Evolutionary conservation across 2,888 invertebrate species (phyloP), one percentile per base, ranked within the genome.

Genomic region (Campoplex capitator): DNA sequence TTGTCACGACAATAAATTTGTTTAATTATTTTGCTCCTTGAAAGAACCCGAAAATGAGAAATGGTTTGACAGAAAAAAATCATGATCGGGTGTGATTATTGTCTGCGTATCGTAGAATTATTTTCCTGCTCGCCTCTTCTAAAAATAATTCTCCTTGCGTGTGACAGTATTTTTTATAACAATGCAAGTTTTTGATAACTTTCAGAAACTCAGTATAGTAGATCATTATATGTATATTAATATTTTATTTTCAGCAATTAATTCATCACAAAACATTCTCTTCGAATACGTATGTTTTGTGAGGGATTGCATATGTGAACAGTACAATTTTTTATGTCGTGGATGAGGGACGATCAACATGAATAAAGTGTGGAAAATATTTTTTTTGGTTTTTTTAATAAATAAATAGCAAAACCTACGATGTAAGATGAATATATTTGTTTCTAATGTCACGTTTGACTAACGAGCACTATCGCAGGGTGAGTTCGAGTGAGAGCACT

Each of bases 401-500:
- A 71, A 11, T n/a, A n/a, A 71, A 51, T 11, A 71, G 51, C 38
- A n/a, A 48, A 54, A 73, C 71, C 67, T 80, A 75, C 67, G 56
- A 78, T 87, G 79, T 83, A 81, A 84, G 74, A 71, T 76, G 71
- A 81, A 81, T 83, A 65, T 75, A 84, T 88, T 42, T 86, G 82
- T 86, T 86, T 88, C 84, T 88, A 83, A 84, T 90, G 88, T 87
- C 89, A 89, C 90, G 91, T 92, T 90, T 92, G 90, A 93, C 93
- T 93, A 93, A 94, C 93, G 91, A 94, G 92, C 93, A 93, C 92
- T 94, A 94, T 92, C 93, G 90, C 93, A 94, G 94, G 93, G 93
- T 93, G 93, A 93, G 95, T 95, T 96, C 96, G 95, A 95, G 95
- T 92, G 92, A 93, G 92, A 91, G 92, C 91, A 92, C 93, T 91